Evolutionary conservation across 2,888 invertebrate species (phyloP), one percentile per base, ranked within the genome.

Genomic region (Iphiclides podalirius): DNA sequence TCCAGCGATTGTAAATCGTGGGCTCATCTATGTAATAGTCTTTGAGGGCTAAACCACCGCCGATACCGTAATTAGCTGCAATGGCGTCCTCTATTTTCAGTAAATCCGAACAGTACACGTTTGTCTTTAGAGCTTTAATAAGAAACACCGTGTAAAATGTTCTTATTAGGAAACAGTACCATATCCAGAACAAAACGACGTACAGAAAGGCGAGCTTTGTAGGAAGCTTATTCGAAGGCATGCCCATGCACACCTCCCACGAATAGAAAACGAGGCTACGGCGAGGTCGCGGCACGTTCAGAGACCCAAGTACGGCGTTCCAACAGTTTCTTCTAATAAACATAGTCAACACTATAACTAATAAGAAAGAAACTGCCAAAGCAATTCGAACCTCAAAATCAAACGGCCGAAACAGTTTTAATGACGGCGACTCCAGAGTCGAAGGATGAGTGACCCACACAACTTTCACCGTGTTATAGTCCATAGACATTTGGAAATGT

Each of bases 181-280:
- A 78, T 15, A 81, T 70, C 85, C 83, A 84, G 33, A 76, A 54
- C 1, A 79, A 51, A 1, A 67, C 55, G 11, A 81, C 62, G 43
- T 66, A 68, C 12, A 75, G 47, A 15, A 74, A 62, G 0, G 64
- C 49, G 13, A 67, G 63, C 47, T 73, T 78, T 15, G 61, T 60
- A 1, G 85, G 79, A n/a, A 79, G 47, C 39, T 57, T 70, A 1
- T 61, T 59, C 0, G 68, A 45, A 0, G 80, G 67, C 38, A 79
- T 60, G 0, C 85, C 84, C 79, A 84, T 79, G 52, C 72, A 83
- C 53, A 83, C 61, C 62, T 72, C 71, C 77, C 79, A 79, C 0
- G 75, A 70, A 51, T 72, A 69, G 39, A 78, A 77, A 3, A 77
- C 56, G 7, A 54, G 46, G 20, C 45, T 50, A 0, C 50, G 50